Evolutionary conservation across 2,797 vertebrate species (phyloP).

Genomic region (Eidolon dupreanum): DNA sequence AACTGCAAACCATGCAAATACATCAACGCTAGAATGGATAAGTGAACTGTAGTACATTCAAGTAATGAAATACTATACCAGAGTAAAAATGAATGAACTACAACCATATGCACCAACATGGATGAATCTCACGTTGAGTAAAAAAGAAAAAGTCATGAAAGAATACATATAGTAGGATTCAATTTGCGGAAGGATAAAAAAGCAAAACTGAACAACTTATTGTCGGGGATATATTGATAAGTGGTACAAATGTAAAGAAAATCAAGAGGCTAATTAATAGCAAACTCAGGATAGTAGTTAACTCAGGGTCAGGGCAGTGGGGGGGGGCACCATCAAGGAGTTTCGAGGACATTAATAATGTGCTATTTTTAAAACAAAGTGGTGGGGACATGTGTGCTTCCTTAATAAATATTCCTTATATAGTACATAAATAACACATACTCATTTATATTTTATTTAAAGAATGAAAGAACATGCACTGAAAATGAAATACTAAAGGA

Average conservation of each 20-base stretch:
- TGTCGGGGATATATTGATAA: not conserved
- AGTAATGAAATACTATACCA: not conserved
- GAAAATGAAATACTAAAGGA: not conserved
- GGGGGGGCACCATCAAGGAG: not conserved
- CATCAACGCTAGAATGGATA: not conserved
- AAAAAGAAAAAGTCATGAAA: not conserved
- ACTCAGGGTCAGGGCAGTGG: not conserved
- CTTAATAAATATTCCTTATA: not conserved
- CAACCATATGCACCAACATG: not conserved
- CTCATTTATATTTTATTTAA: not conserved
- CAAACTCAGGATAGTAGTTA: not conserved
- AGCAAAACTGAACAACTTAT: not conserved
- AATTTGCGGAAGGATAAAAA: not conserved
- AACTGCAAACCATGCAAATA: not conserved
- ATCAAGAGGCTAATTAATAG: not conserved
- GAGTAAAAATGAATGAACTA: not conserved
- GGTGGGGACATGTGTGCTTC: not conserved
- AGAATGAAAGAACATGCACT: not conserved
- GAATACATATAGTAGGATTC: not conserved
- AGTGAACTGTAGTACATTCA: not conserved
- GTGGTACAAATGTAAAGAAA: not conserved
- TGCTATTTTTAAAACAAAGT: slow-evolving; percentile 12
- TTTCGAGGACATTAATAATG: not conserved
- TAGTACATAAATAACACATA: not conserved
- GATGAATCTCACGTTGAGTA: not conserved